Evolutionary conservation across 2,113 vertebrate genomes (phyloP), one percentile per base, ranked within the genome.

Genomic region (Callaeas wilsoni): DNA sequence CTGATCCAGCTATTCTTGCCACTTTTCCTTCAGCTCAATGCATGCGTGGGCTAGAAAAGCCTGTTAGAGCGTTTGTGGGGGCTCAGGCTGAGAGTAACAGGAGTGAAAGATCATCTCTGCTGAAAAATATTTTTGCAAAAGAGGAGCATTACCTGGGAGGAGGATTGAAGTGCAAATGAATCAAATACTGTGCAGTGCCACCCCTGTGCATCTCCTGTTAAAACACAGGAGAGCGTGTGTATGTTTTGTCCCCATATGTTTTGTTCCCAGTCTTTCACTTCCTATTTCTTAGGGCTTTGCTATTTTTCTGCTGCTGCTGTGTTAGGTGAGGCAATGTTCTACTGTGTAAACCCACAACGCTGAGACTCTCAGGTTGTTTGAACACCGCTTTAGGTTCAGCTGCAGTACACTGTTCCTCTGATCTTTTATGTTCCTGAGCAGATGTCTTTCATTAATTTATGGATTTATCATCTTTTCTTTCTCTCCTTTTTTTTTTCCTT

Each of bases 371-470:
- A 97, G 98, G 98, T 98, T 99, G 98, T 99, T 98, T 98, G 97
- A 97, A 98, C 97, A 97, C 98, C n/a, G 97, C 95, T 98, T 98
- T 98, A 98, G 98, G 98, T 98, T 99, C 98, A 99, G 98, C 98
- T 98, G 98, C 97, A 97, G 95, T 94, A 91, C 94, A 96, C 97
- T 96, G 94, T 97, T 98, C 96, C 97, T 98, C 98, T 99, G 98
- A 99, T 99, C 98, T 98, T 99, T 99, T 98, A 97, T 99, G 94
- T 98, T 98, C 98, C 98, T 89, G 97, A 99, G 98, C 99, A 99
- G 99, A 99, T 99, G 99, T 99, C 98, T 98, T 98, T 98, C 98
- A 99, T 99, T 99, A 98, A 99, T 99, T 99, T 99, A 99, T 99
- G 98, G 99, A 99, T 99, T 98, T 98, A 98, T 98, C 98, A 98